Conservation (phyloP, 2,888 invertebrate genomes). For the Polydrusus pterygomalis region DNA sequence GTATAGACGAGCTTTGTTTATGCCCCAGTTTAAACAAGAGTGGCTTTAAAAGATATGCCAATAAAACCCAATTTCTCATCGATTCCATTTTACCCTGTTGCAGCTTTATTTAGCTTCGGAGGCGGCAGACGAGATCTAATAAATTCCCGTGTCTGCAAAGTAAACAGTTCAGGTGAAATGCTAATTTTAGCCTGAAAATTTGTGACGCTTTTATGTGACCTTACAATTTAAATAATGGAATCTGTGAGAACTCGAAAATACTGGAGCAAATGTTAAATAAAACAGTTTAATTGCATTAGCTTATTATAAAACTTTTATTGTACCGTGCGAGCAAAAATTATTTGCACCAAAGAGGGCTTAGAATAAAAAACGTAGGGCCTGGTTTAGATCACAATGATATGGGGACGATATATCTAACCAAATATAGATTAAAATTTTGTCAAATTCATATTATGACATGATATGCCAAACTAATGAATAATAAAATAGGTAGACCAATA, state of each 20-base stretch:
- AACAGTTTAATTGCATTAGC: too few species aligned
- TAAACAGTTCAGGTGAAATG: slow-evolving; percentile 18
- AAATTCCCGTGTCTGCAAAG: not conserved
- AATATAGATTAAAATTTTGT: too few species aligned
- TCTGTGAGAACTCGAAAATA: slow-evolving; percentile 5
- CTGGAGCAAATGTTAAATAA: too few species aligned
- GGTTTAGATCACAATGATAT: too few species aligned
- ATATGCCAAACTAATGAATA: too few species aligned
- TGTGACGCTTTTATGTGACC: not conserved
- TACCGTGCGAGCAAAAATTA: too few species aligned
- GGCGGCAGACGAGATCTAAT: slow-evolving; percentile 13
- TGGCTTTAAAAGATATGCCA: not conserved
- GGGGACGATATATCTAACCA: too few species aligned
- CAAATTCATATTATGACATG: too few species aligned
- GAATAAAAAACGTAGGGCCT: too few species aligned
- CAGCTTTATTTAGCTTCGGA: slow-evolving; percentile 8
- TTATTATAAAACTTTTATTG: too few species aligned
- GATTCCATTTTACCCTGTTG: slow-evolving; percentile 14
- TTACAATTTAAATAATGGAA: not conserved
- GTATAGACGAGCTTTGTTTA: not conserved
- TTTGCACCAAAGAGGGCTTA: too few species aligned
- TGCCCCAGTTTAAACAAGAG: not conserved
- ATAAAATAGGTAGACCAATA: too few species aligned
- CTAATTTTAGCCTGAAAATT: slow-evolving; percentile 11
- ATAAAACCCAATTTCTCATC: slow-evolving; percentile 2